These are phyloP conservation scores for Drosophila willistoni DNA, from an alignment of 1,140 invertebrate genomes.

Conservation along the genomic window DNA sequence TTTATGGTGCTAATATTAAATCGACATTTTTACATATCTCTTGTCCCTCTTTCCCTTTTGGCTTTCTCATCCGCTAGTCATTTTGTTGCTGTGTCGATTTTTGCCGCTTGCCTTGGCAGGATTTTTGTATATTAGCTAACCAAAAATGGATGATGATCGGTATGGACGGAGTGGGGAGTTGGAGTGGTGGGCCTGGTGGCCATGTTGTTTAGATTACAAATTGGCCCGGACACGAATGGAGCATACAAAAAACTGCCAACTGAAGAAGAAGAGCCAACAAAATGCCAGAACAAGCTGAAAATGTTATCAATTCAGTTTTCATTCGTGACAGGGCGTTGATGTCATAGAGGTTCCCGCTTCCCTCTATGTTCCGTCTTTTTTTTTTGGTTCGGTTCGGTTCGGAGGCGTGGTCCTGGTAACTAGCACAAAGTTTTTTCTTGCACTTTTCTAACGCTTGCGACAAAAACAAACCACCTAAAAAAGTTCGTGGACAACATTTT, in stretches of 20 bases:
- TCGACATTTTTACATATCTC: slow-evolving; percentile 64
- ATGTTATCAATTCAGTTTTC: slow-evolving; percentile 77
- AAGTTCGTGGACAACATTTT: slow-evolving; percentile 79
- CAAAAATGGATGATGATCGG: slow-evolving; percentile 8
- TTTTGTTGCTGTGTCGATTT: slow-evolving; percentile 43
- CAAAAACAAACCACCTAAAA: slow-evolving; percentile 21
- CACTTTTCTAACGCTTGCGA: slow-evolving; percentile 60
- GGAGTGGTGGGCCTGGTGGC: slow-evolving; percentile 18
- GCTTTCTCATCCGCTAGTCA: slow-evolving; percentile 34
- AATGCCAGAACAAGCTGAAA: slow-evolving; percentile 63
- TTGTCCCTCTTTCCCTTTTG: not conserved
- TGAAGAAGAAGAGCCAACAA: slow-evolving; percentile 13
- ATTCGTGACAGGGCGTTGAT: slow-evolving; percentile 61
- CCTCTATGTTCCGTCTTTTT: not conserved
- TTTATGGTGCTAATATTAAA: slow-evolving; percentile 77
- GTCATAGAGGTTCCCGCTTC: slow-evolving; percentile 34
- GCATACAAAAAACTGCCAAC: slow-evolving; percentile 25
- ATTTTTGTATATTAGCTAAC: slow-evolving; percentile 62
- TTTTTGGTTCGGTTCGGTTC: not conserved
- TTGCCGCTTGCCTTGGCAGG: slow-evolving; percentile 42
- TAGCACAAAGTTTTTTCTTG: slow-evolving; percentile 52
- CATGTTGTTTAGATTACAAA: slow-evolving; percentile 81
- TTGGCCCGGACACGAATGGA: slow-evolving; percentile 48
- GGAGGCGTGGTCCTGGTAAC: slow-evolving; percentile 55
- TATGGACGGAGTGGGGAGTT: not conserved